Conservation (phyloP, 2,888 invertebrate genomes). For the Lamellibrachia satsuma region DNA sequence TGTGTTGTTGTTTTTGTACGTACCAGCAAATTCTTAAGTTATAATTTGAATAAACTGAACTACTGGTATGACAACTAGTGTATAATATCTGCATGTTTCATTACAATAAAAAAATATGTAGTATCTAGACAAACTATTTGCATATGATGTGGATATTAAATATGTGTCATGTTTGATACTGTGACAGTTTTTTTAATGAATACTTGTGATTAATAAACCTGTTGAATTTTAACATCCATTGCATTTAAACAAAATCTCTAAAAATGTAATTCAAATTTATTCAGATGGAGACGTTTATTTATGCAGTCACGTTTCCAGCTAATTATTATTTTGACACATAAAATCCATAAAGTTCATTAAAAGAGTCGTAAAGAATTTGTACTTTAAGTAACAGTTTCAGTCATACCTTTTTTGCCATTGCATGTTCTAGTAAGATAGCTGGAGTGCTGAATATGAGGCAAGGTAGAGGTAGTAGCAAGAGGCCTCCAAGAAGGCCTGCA, state of each 20-base stretch:
- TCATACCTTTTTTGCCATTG: not conserved
- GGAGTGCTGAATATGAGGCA: constrained; percentile 24
- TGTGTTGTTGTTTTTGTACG: no score
- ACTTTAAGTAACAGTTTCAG: not conserved
- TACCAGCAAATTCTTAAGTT: no score
- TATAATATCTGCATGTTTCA: no score
- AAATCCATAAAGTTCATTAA: no score
- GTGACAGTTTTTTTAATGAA: not conserved
- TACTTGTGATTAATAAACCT: not conserved
- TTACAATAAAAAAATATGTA: no score
- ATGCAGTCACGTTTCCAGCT: not conserved
- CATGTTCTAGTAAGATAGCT: constrained; percentile 49
- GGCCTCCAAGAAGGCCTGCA: constrained; percentile 50
- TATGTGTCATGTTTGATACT: not conserved
- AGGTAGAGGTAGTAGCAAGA: constrained; percentile 37
- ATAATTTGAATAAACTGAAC: no score
- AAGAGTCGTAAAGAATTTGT: not conserved
- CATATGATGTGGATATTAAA: not conserved
- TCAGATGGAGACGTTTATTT: not conserved
- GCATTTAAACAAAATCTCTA: not conserved
- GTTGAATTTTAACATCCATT: not conserved
- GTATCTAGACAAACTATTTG: no score
- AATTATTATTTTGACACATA: no score
- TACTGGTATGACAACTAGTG: no score
- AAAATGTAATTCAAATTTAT: not conserved